phyloP scores from a whole-genome alignment of 2,888 invertebrate genomes.

The Acanthosepion esculentum region DNA sequence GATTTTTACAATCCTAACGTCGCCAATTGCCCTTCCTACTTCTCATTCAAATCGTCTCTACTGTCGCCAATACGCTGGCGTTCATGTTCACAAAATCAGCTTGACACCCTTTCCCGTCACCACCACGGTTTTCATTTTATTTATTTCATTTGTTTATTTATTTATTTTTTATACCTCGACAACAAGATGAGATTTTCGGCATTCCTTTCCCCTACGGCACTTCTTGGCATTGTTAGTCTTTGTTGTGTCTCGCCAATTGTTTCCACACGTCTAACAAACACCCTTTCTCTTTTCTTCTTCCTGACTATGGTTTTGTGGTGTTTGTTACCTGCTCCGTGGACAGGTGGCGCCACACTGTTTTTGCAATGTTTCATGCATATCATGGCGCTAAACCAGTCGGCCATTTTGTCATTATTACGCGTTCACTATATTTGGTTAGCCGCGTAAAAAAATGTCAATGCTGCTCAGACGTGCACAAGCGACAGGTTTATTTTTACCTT shows the following conservation, averaged over 20 bases:
- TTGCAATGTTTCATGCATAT: no score
- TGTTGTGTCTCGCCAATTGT: background rate
- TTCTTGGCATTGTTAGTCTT: background rate
- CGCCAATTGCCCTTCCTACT: background rate
- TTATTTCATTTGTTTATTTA: background rate
- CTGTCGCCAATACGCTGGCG: background rate
- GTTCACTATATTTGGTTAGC: no score
- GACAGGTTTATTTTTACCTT: no score
- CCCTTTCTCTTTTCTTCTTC: no score
- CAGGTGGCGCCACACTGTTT: no score
- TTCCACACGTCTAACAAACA: background rate
- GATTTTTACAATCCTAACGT: background rate
- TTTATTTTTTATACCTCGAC: background rate
- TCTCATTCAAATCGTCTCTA: background rate
- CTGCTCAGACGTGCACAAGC: no score
- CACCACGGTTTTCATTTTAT: background rate
- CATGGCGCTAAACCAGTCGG: no score
- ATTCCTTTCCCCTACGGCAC: constrained; percentile 33
- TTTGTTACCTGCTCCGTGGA: no score
- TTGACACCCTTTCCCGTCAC: background rate
- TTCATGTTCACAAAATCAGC: background rate
- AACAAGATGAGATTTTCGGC: background rate
- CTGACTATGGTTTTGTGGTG: no score
- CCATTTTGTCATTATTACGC: no score
- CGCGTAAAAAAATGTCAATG: no score